Evolutionary conservation across 2,888 invertebrate genomes (phyloP), one percentile per base, ranked within the genome.

Genomic region (Philopedon plagiatum): DNA sequence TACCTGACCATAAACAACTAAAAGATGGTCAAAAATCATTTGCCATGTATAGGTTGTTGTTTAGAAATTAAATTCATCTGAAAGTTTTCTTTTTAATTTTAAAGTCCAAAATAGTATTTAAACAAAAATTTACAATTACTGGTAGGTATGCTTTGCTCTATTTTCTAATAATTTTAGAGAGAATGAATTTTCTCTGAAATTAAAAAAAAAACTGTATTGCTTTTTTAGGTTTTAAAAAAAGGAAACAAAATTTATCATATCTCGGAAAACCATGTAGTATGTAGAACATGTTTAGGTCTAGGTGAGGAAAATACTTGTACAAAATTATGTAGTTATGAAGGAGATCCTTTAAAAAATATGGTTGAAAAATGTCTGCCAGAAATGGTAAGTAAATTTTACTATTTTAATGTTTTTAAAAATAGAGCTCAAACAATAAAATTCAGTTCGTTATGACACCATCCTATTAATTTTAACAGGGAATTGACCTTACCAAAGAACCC

Each of bases 271-370:
- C 19, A 56, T 9, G 26, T 26, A 21, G 64, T 75, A 26, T 75
- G 75, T 65, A 37, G 75, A 18, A 74, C 61, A n/a, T 75, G 75
- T 51, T 63, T 75, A 26, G 39, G 54, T 5, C 18, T 64, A 21
- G 44, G 57, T 41, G 34, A 54, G 13, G 54, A 66, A 46, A n/a
- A 29, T 26, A 13, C 11, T 13, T 56, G 34, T 54, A 75, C 66
- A n/a, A 73, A 49, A 46, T 49, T 75, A 13, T 39, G 65, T 32
- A 71, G 51, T 32, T 67, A 58, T 41, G 63, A 63, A 26, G 73
- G 69, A 5, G 75, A 75, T 57, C 75, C 75, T 18, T 69, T 75
- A 37, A 66, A 66, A 23, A 65, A 74, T 61, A 75, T 75, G 75
- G 37, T 75, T 18, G 75, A 74, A 18, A 75, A 71, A 58, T 75